Conservation (phyloP, 2,797 vertebrate genomes). For the Echiichthys vipera region DNA sequence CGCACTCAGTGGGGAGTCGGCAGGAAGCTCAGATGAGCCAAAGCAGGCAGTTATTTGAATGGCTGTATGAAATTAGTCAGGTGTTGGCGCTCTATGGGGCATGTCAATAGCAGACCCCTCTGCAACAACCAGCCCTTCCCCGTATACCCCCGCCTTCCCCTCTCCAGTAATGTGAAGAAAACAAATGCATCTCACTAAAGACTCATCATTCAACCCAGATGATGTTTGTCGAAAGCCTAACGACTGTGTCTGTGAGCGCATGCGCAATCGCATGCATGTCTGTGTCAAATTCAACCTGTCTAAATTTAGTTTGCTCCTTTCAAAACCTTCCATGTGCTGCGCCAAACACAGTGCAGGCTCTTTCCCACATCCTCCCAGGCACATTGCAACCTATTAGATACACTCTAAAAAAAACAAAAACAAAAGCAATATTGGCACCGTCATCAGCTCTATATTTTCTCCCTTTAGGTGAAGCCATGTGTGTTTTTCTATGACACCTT, state of each 20-base stretch:
- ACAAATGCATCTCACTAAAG: constrained; percentile 68
- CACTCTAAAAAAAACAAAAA: constrained; percentile 15
- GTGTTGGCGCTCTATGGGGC: constrained; percentile 77
- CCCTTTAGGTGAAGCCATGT: constrained; percentile 16
- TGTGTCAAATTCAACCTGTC: constrained; percentile 64
- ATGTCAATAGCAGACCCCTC: constrained; percentile 66
- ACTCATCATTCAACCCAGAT: constrained; percentile 72
- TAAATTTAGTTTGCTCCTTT: constrained; percentile 68
- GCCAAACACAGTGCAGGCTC: constrained; percentile 20
- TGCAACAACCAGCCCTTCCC: background rate
- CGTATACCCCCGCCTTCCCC: constrained; percentile 34
- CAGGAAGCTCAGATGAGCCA: constrained; percentile 73
- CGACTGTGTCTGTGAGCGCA: constrained; percentile 49
- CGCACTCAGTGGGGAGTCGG: constrained; percentile 57
- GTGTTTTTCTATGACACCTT: background rate
- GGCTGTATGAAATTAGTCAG: constrained; percentile 80
- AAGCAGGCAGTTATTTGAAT: constrained; percentile 72
- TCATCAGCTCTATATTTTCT: constrained; percentile 24
- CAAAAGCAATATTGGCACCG: constrained; percentile 17
- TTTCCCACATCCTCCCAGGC: constrained; percentile 37
- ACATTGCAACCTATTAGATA: constrained; percentile 54
- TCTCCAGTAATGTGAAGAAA: constrained; percentile 67
- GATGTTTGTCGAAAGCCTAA: constrained; percentile 72
- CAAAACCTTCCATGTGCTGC: constrained; percentile 18
- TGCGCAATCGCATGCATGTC: constrained; percentile 26